Percentiles rank a stretch among this genome's conserved stretches.
phyloP scores from a whole-genome alignment of 2,888 invertebrate species.

The Odontocerum albicorne region DNA sequence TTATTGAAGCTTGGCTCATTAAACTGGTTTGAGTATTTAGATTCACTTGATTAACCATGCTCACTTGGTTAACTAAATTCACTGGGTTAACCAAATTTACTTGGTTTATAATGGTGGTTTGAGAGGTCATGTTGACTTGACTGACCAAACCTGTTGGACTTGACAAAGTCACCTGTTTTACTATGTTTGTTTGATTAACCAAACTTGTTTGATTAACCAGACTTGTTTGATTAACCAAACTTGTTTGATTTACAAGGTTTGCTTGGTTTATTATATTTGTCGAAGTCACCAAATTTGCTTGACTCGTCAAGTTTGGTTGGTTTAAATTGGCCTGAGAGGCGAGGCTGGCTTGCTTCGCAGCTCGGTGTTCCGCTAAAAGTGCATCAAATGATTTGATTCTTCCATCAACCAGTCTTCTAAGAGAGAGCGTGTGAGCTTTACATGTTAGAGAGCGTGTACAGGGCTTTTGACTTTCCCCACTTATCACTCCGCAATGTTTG shows the following conservation, averaged over 20 bases:
- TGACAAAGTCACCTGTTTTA: neutral
- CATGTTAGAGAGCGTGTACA: constrained; percentile 80
- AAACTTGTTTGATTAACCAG: neutral
- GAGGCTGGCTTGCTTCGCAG: constrained; percentile 59
- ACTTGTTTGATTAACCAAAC: neutral
- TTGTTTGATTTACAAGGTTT: neutral
- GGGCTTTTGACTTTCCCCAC: constrained; percentile 67
- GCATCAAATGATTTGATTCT: constrained; percentile 75
- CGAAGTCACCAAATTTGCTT: neutral
- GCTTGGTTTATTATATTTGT: too few relatives aligned
- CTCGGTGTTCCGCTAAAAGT: constrained; percentile 71
- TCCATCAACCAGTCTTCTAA: constrained; percentile 70
- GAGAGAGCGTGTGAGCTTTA: constrained; percentile 68
- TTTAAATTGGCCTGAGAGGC: constrained; percentile 38
- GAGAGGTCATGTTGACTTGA: constrained; percentile 4
- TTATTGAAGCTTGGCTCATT: neutral
- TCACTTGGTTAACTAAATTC: neutral
- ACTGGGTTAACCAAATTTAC: neutral
- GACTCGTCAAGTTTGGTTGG: constrained; percentile 51
- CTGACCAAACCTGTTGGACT: neutral
- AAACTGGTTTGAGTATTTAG: constrained; percentile 7
- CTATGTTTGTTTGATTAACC: constrained; percentile 1
- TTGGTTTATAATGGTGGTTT: constrained; percentile 6
- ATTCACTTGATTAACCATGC: constrained; percentile 1
- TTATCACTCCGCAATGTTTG: constrained; percentile 79